Conservation (phyloP, 2,888 invertebrate species). For the Artemia sinica region DNA sequence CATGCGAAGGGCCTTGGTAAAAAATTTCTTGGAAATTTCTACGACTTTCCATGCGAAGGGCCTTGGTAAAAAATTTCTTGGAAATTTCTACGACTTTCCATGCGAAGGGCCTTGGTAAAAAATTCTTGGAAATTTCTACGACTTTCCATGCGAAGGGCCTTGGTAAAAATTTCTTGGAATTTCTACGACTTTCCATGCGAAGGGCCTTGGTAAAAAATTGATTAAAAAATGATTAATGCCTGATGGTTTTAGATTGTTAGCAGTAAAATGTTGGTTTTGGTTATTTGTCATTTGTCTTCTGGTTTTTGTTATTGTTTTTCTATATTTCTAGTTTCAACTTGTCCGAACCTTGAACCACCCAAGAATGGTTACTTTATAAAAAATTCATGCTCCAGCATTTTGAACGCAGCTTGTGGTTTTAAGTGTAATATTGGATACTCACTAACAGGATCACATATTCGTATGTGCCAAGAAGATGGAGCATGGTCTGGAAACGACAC, state of each 20-base stretch:
- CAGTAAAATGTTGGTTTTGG: conserved; percentile 6
- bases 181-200: no score
- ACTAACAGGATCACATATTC: conserved; percentile 38
- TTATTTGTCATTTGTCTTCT: conserved; percentile 10
- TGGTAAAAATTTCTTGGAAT: no score
- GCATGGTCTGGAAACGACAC: conserved; percentile 48
- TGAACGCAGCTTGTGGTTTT: conserved; percentile 51
- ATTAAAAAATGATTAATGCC: no score
- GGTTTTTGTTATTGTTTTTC: conserved; percentile 15
- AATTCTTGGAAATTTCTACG: no score
- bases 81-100: no score
- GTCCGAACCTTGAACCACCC: conserved; percentile 41
- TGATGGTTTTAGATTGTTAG: neutral
- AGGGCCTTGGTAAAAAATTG: no score
- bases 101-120: no score
- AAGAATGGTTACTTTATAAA: conserved; percentile 49
- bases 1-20: no score
- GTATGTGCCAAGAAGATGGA: conserved; percentile 45
- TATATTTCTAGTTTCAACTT: conserved; percentile 37
- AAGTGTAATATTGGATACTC: conserved; percentile 47
- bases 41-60: no score
- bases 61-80: no score
- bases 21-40: no score
- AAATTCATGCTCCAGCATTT: conserved; percentile 42
- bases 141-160: no score